Evolutionary conservation across 2,797 vertebrate species (phyloP).

Genomic region (Halcyon chelicuti): DNA sequence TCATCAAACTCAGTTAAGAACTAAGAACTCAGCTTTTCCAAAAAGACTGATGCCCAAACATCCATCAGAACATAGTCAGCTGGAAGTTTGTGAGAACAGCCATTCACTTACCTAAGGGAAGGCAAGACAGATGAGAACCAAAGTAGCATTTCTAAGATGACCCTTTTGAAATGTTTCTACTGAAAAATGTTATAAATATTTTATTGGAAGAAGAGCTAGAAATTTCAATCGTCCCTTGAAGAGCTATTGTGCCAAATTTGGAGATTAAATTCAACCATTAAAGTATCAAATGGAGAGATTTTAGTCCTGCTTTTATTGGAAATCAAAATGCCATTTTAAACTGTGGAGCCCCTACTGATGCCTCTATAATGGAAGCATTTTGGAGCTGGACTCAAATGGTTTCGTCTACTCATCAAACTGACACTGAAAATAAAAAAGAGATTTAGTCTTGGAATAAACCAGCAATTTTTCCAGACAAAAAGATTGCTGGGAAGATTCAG

Average conservation of each 20-base stretch:
- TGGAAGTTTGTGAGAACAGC: background rate
- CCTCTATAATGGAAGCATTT: background rate
- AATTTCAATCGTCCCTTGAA: conserved; percentile 29
- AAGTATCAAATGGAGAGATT: conserved; percentile 29
- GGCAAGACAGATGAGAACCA: background rate
- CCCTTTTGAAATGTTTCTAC: background rate
- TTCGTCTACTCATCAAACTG: background rate
- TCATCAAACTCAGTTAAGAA: background rate
- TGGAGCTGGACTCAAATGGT: background rate
- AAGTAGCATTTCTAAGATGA: background rate
- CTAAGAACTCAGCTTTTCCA: background rate
- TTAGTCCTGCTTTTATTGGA: conserved; percentile 18
- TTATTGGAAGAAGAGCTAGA: background rate
- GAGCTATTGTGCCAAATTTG: conserved; percentile 16
- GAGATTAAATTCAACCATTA: conserved; percentile 2
- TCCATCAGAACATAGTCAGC: background rate
- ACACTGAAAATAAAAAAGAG: background rate
- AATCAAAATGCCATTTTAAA: conserved; percentile 47
- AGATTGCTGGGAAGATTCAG: background rate
- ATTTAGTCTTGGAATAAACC: conserved; percentile 2
- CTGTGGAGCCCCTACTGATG: background rate
- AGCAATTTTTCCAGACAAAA: conserved; percentile 26
- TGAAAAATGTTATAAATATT: conserved; percentile 30
- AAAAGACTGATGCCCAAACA: background rate
- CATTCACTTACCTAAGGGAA: background rate